Evolutionary conservation across 1,140 invertebrate genomes (phyloP), one percentile per base, ranked within the genome.

Genomic region (Drosophila bifasciata): DNA sequence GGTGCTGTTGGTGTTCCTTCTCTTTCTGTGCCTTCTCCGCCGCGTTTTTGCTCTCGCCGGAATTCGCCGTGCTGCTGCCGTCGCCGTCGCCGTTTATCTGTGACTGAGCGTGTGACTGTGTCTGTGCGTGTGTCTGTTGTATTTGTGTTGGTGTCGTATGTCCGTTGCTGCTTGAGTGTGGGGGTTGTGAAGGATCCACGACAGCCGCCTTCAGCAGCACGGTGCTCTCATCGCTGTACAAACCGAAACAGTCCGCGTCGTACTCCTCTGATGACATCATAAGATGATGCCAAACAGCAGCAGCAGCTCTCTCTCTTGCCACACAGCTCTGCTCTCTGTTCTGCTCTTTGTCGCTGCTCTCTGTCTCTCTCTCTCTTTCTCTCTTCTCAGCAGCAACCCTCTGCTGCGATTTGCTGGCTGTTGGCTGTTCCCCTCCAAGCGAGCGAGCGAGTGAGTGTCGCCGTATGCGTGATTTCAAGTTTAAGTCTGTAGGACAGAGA

Each of bases 261-360:
- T 97, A 96, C 96, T 97, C 96, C 95, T 97, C 96, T 95, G 96
- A 97, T 97, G 96, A 97, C 96, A 97, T 97, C 96, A 97, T 96
- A 96, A 95, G 95, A 95, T 93, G 92, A 81, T 88, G 90, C 85
- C 85, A 83, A 89, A 81, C 84, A 88, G 83, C 73, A 80, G 79
- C 79, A 90, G 79, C 68, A 83, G 58, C 46, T 45, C 32, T 59
- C 60, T 40, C 56, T 46, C 58, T 60, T 41, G 36, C 39, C 59
- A 16, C 40, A 41, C 56, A 28, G 70, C 70, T 28, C 28, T 40
- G 28, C 50, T 32, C 41, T 55, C 15, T 21, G 28, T 32, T 57
- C 46, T 48, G 62, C 68, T 50, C 19, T 56, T 50, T 46, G 51
- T 36, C 53, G 43, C 56, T 53, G 19, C 19, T 21, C 19, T 58